Evolutionary conservation across 2,888 invertebrate species (phyloP), one percentile per base, ranked within the genome.

Genomic region (Lathronympha strigana): DNA sequence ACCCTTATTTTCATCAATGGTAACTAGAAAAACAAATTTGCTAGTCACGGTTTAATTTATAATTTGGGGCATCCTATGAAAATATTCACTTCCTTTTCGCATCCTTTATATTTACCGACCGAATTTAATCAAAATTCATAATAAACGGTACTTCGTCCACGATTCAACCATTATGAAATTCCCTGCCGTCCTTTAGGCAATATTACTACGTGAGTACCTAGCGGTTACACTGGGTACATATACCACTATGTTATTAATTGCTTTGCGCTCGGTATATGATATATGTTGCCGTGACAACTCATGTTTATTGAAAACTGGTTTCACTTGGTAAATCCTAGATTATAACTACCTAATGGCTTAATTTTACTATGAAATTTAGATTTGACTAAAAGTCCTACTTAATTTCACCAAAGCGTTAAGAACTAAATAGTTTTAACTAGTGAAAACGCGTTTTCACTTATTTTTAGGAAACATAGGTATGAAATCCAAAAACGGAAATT

Each of bases 61-160:
- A 25, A 38, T 38, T 38, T 9, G 13, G 4, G 4, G 11, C 11
- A 38, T 8, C 54, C 15, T 25, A 25, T 40, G 28, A 25, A 40
- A 43, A 28, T 40, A 40, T 40, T 40, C 9, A 19, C 17, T 11
- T 23, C 9, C 54, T 4, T 40, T 61, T 13, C 50, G 50, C 31
- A 57, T 63, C 57, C 40, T n/a, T 50, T 23, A 33, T 51, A 58
- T 51, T 61, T 61, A 51, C 61, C 43, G 40, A 57, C 57, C 43
- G 57, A 50, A 63, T 63, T 63, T 63, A 57, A 63, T 63, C 63
- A 63, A 58, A 63, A 58, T 63, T 57, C 57, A 57, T 57, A 57
- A 50, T 63, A 63, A 63, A 50, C 57, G 57, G 57, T 21, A 63
- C 50, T 63, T 50, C 55, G 50, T 50, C 49, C 40, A 21, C 47